Evolutionary conservation across 2,113 vertebrate genomes (phyloP).

Genomic region (Bubalus kerabau): DNA sequence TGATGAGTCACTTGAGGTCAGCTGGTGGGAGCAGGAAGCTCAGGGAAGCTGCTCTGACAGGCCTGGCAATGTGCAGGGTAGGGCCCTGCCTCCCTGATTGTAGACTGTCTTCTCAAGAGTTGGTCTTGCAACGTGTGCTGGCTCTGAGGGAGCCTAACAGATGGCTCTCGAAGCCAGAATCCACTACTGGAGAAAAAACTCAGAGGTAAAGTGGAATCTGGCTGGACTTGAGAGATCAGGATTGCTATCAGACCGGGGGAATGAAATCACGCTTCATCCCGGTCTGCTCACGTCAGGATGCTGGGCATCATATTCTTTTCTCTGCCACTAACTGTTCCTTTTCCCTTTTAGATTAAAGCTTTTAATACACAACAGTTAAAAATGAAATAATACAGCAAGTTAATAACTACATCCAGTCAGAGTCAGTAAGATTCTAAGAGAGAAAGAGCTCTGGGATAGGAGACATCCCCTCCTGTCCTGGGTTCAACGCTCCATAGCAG

Average conservation of each 20-base stretch:
- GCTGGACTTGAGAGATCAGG: not conserved
- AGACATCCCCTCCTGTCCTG: not conserved
- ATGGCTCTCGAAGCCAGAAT: not conserved
- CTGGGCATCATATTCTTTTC: not conserved
- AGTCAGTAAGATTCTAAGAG: not conserved
- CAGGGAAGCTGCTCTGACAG: not conserved
- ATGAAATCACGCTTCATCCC: not conserved
- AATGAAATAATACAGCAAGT: not conserved
- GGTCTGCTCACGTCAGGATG: not conserved
- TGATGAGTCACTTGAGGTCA: constrained; percentile 59
- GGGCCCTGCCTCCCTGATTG: not conserved
- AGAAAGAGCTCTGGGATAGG: not conserved
- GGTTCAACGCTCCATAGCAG: not conserved
- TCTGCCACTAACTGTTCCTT: not conserved
- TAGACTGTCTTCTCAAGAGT: not conserved
- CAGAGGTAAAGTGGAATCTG: not conserved
- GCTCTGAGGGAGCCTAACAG: not conserved
- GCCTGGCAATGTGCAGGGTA: not conserved
- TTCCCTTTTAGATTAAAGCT: not conserved
- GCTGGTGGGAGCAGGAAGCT: not conserved
- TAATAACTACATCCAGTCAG: not conserved
- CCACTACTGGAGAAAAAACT: not conserved
- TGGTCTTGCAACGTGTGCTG: not conserved
- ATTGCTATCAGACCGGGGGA: not conserved
- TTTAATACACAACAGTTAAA: not conserved